Percentiles rank a stretch among this genome's conserved stretches.
Evolutionary conservation across 37 sponge, comb jelly and placozoan genomes (phyloP).

Genomic region (Ephydatia muelleri): DNA sequence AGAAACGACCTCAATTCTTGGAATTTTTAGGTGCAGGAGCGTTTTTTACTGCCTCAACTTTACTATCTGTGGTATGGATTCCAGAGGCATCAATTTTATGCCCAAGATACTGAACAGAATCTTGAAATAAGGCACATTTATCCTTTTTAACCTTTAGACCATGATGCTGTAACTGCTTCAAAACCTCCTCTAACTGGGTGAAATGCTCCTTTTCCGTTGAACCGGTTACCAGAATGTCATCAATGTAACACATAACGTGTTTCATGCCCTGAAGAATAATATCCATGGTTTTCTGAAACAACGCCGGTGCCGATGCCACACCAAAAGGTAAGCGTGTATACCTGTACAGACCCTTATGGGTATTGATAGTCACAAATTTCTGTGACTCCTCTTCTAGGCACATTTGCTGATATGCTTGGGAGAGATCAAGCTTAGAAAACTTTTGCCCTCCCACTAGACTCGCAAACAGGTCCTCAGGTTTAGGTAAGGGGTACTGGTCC

Average conservation of each 20-base stretch:
- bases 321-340: too few species aligned
- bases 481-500: slow-evolving; percentile 36
- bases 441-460: slow-evolving; percentile 23
- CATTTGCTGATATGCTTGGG: slow-evolving; percentile 22
- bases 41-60: slow-evolving; percentile 18
- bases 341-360: slow-evolving; percentile 42
- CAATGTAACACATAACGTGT: slow-evolving; percentile 16
- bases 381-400: slow-evolving; percentile 16
- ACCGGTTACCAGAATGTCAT: too few species aligned
- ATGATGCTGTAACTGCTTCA: neutral
- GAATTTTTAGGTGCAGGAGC: neutral
- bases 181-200: slow-evolving; percentile 15
- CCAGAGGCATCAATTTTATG: slow-evolving; percentile 17
- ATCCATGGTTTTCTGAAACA: slow-evolving; percentile 4
- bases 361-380: slow-evolving; percentile 28
- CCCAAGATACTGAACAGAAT: slow-evolving; percentile 30
- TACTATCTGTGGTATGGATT: slow-evolving; percentile 12
- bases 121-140: slow-evolving; percentile 25
- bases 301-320: too few species aligned
- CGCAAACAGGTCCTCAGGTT: slow-evolving; percentile 38
- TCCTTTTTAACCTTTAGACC: slow-evolving; percentile 20
- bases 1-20: slow-evolving; percentile 23
- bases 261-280: neutral
- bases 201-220: too few species aligned
- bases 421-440: slow-evolving; percentile 55